Base-by-base conservation (phyloP, 2,888 invertebrate species). In the Philereme transversata region DNA sequence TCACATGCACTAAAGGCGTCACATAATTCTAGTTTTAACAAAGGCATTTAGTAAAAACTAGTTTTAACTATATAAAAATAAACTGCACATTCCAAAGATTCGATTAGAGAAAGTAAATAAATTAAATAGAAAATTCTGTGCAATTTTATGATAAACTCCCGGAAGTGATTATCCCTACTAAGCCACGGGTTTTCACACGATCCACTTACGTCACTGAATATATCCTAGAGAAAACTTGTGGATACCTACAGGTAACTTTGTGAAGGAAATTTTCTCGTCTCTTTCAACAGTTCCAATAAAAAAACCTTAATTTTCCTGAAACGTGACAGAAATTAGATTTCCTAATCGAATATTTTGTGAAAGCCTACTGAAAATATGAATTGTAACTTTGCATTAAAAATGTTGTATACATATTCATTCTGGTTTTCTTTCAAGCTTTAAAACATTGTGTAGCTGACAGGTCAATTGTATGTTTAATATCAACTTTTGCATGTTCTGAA, bases 251-350 rank as follows among this genome's bases (percentile, higher is more conserved):
- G 10, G n/a, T 5, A 36, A 7, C 10, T 44, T 4, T 43, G 51
- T 35, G 34, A 46, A 38, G 46, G 6, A 46, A 46, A n/a, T 53
- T 46, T 45, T 46, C 35, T 34, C n/a, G 22, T n/a, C 6, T 46
- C 38, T 40, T 10, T 43, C 10, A 11, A 40, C 44, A 44, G 34
- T 56, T 51, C 43, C 10, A 35, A 48, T 41, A 41, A 41, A 54
- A 54, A 41, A 48, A 40, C 38, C 10, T 34, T 46, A 52, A 51
- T 54, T 54, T 54, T 4, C 5, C 35, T 8, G 22, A 47, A 47
- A 47, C 40, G 40, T 54, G 47, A 46, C 54, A 46, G 10, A 35
- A 51, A 5, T 44, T 34, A 6, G 35, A 51, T 51, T 5, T 40
- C 40, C 5, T 22, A 11, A 44, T 46, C 9, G 9, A 3, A 47